phyloP scores from a whole-genome alignment of 2,888 invertebrate species.

The Ophion ventricosus region DNA sequence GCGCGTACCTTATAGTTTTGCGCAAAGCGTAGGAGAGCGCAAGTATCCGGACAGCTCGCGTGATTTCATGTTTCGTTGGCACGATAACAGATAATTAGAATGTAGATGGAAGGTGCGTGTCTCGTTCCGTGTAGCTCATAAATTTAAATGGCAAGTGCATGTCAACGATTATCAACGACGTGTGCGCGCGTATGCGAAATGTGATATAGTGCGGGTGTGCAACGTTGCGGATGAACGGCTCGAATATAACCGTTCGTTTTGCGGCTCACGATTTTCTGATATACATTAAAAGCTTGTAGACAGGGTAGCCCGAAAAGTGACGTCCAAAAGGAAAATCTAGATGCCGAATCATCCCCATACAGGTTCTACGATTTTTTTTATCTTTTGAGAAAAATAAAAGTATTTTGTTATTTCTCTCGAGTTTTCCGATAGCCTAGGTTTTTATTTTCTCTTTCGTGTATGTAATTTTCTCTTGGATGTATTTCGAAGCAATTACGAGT shows the following conservation, averaged over 20 bases:
- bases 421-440: not conserved
- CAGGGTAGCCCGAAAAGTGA: not conserved
- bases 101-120: constrained; percentile 11
- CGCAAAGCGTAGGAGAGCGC: not conserved
- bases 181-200: constrained; percentile 1
- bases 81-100: constrained; percentile 25
- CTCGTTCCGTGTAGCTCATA: constrained; percentile 14
- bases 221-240: constrained; percentile 8
- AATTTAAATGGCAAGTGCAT: constrained; percentile 5
- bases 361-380: no score
- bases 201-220: not conserved
- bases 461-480: not conserved
- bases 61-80: constrained; percentile 36
- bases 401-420: no score
- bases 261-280: not conserved
- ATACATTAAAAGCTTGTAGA: not conserved
- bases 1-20: constrained; percentile 12
- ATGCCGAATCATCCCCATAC: not conserved
- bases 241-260: not conserved
- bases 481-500: not conserved
- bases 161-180: constrained; percentile 3
- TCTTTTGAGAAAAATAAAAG: no score
- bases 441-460: not conserved
- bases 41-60: not conserved
- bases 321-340: not conserved